A percentile compares a stretch with the other conserved stretches of the same genome.
Conservation (phyloP, 2,888 invertebrate genomes). For the Hemicrepidius hirtus region DNA sequence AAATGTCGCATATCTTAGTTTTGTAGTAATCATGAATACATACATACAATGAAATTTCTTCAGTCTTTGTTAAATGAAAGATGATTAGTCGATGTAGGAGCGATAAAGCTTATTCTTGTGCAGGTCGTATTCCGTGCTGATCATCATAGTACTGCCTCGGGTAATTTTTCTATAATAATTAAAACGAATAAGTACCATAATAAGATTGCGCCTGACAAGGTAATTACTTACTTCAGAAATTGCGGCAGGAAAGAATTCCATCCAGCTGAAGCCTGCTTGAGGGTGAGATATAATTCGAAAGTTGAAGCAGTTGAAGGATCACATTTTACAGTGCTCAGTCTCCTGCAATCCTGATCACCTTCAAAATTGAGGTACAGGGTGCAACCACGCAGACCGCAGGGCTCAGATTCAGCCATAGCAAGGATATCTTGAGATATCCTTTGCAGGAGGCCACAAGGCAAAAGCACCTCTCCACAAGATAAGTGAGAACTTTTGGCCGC, state of each 20-base stretch:
- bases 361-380: conserved; percentile 89
- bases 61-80: conserved; percentile 47
- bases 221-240: conserved; percentile 87
- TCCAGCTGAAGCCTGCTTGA: conserved; percentile 89
- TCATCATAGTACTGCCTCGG: conserved; percentile 89
- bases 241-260: conserved; percentile 93
- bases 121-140: conserved; percentile 90
- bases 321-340: conserved; percentile 88
- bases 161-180: conserved; percentile 82
- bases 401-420: conserved; percentile 88
- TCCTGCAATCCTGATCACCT: conserved; percentile 80
- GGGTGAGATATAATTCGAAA: conserved; percentile 91
- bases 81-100: conserved; percentile 56
- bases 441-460: conserved; percentile 88
- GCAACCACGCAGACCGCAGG: conserved; percentile 91
- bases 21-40: conserved; percentile 33
- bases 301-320: conserved; percentile 92
- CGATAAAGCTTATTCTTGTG: conserved; percentile 94
- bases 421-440: conserved; percentile 87
- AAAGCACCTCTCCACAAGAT: conserved; percentile 88
- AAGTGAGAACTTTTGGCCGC: conserved; percentile 88
- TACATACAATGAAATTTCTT: conserved; percentile 38
- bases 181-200: conserved; percentile 33
- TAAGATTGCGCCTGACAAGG: conserved; percentile 22
- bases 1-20: conserved; percentile 34